A percentile compares a stretch with the other conserved stretches of the same genome.
Evolutionary conservation across 2,888 invertebrate species (phyloP).

Genomic region (Hyposoter dolosus): DNA sequence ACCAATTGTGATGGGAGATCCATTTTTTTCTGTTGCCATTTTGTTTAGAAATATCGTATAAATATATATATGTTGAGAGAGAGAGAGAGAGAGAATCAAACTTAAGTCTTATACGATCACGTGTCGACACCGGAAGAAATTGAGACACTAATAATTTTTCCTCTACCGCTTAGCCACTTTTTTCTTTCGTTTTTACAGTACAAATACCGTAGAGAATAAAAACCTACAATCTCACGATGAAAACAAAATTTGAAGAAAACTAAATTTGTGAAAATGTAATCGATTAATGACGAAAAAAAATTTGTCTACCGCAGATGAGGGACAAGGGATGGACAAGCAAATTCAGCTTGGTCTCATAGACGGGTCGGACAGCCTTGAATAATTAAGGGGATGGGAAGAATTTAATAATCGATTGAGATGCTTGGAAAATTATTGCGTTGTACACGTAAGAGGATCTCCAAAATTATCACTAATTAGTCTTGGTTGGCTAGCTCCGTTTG

Average conservation of each 20-base stretch:
- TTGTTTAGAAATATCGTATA: slow-evolving; percentile 31
- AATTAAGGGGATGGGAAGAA: slow-evolving; percentile 57
- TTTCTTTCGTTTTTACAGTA: slow-evolving; percentile 44
- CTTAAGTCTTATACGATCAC: slow-evolving; percentile 53
- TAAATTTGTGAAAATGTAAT: not conserved
- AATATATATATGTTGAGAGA: slow-evolving; percentile 21
- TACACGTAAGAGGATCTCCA: slow-evolving; percentile 66
- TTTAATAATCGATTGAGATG: slow-evolving; percentile 64
- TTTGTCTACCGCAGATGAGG: not conserved
- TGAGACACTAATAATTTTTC: slow-evolving; percentile 49
- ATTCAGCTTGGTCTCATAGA: slow-evolving; percentile 42
- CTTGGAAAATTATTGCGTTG: slow-evolving; percentile 65
- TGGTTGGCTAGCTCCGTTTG: slow-evolving; percentile 60
- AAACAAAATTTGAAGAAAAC: slow-evolving; percentile 28
- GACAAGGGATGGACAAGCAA: not conserved
- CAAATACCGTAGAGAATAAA: slow-evolving; percentile 53
- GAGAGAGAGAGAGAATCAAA: slow-evolving; percentile 25
- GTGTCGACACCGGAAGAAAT: slow-evolving; percentile 63
- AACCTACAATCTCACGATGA: slow-evolving; percentile 47
- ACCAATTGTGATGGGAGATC: slow-evolving; percentile 44
- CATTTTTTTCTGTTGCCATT: slow-evolving; percentile 23
- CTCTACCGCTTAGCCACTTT: slow-evolving; percentile 40
- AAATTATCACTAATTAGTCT: slow-evolving; percentile 68
- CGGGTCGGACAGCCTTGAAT: slow-evolving; percentile 62
- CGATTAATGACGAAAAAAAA: slow-evolving; percentile 18